Evolutionary conservation across 2,113 vertebrate genomes (phyloP), one percentile per base, ranked within the genome.

Genomic region (Macquaria australasica): DNA sequence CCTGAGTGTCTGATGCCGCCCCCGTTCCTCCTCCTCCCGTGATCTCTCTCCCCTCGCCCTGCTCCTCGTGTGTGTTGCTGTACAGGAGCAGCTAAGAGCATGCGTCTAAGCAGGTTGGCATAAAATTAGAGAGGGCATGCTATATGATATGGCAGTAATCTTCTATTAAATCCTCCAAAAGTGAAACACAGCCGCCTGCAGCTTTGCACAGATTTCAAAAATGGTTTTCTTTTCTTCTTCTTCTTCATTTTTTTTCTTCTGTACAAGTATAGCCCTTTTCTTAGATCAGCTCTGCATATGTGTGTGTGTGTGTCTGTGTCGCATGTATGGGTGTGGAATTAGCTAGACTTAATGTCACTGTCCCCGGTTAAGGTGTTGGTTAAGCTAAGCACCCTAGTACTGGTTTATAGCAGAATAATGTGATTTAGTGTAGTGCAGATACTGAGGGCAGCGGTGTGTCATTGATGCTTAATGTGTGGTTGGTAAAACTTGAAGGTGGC

Each of bases 81-180:
- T 11, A 56, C 72, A 72, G 67, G 77, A 87, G 71, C 63, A 59
- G 73, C 77, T 86, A 66, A 77, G 75, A 88, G 75, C 58, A 70
- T 74, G 78, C 50, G 53, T 89, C 70, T 85, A 81, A 93, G 77
- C 88, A 85, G 79, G 87, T 85, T 92, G 91, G 88, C 90, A 89
- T 88, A 86, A 88, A 90, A 93, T 92, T 88, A 90, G 86, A 88
- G 87, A 58, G 86, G 86, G 73, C 89, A 77, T 83, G 79, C 88
- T 79, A 82, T 93, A 92, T 89, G 90, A 93, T 84, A 91, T 87
- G 78, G 76, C 53, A 58, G 85, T 91, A 93, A 94, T 95, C 88
- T 93, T 80, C 81, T 85, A 71, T 83, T 91, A 91, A 94, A 93
- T 90, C 91, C 90, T 85, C 86, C n/a, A 58, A 84, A 84, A 89